These are phyloP conservation scores for Halcyon smyrnensis DNA, from an alignment of 2,797 vertebrate species.

Conservation along the genomic window DNA sequence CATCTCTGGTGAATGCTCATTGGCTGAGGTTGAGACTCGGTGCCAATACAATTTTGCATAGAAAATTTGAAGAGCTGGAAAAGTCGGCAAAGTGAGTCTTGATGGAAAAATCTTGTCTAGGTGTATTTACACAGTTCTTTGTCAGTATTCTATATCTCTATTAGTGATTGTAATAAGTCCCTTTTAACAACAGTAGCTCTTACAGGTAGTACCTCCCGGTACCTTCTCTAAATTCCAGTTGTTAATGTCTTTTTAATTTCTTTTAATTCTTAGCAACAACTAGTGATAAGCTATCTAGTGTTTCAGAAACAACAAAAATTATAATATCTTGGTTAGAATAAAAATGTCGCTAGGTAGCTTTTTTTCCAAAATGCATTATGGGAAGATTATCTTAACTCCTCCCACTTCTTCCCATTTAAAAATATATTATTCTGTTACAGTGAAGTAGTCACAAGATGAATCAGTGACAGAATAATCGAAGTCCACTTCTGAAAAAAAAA, in stretches of 20 bases:
- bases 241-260: neutral
- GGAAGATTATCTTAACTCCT: neutral
- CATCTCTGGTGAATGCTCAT: neutral
- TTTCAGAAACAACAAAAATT: neutral
- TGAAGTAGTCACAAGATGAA: neutral
- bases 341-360: neutral
- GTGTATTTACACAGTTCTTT: neutral
- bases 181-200: neutral
- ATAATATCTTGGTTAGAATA: neutral
- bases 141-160: neutral
- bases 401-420: neutral
- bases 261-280: neutral
- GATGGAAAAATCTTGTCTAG: neutral
- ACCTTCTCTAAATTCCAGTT: neutral
- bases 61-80: neutral
- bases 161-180: neutral
- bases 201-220: neutral
- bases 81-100: neutral
- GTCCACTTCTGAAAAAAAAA: neutral
- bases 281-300: neutral
- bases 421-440: neutral
- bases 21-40: neutral
- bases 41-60: neutral
- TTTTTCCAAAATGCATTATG: neutral
- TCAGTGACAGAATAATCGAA: neutral